These are phyloP conservation scores for Indicator maculatus DNA, from an alignment of 2,113 vertebrate genomes.

Conservation along the genomic window DNA sequence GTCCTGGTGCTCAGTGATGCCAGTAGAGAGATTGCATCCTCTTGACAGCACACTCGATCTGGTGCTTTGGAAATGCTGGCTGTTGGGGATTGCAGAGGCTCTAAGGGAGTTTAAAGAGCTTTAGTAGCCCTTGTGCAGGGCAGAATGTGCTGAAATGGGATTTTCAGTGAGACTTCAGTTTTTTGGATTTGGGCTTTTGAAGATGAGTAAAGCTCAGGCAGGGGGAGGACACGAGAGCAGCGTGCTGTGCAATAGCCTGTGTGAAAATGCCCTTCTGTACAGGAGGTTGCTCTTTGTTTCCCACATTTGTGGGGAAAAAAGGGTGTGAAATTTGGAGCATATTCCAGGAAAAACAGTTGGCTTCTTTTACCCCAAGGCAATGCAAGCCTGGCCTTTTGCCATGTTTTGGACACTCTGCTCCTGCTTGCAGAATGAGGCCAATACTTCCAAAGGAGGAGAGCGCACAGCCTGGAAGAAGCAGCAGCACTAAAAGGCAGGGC, in stretches of 20 bases:
- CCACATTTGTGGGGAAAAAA: constrained; percentile 12
- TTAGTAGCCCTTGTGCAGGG: neutral
- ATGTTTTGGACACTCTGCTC: constrained; percentile 32
- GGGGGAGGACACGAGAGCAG: neutral
- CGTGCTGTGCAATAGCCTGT: neutral
- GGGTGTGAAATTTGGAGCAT: constrained; percentile 54
- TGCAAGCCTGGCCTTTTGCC: constrained; percentile 70
- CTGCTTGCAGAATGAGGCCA: neutral
- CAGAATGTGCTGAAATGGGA: neutral
- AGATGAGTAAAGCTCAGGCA: neutral
- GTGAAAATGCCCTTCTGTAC: constrained; percentile 13
- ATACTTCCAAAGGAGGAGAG: neutral
- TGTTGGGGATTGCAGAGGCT: neutral
- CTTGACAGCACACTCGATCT: accelerated
- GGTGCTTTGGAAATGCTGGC: neutral
- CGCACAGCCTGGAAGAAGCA: neutral
- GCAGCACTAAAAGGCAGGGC: neutral
- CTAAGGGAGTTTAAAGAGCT: neutral
- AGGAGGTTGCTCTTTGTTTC: neutral
- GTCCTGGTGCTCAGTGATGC: accelerated
- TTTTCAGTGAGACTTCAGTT: neutral
- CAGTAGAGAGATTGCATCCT: accelerated
- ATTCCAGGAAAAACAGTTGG: constrained; percentile 71
- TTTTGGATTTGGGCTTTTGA: neutral
- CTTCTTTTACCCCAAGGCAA: constrained; percentile 69